Percentiles rank a stretch among this genome's conserved stretches.
Evolutionary conservation across 1,140 invertebrate species (phyloP).

Genomic region (Phymorhynchus buccinoides): DNA sequence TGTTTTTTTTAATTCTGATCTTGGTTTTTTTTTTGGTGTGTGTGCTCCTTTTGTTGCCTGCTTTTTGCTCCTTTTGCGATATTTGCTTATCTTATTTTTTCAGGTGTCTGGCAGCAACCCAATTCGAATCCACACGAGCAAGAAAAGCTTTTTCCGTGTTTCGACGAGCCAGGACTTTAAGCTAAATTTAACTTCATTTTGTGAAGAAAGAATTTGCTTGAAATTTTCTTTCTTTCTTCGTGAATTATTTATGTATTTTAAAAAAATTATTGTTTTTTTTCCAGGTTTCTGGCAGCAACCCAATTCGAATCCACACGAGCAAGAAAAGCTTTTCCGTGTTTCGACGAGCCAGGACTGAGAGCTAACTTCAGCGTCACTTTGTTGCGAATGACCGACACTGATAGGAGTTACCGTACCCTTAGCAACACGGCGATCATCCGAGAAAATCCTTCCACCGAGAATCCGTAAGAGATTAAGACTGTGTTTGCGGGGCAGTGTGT

Average conservation of each 20-base stretch:
- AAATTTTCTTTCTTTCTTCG: no score
- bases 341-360: constrained; percentile 93
- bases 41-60: not conserved
- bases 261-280: not conserved
- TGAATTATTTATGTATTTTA: no score
- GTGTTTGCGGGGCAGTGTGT: not conserved
- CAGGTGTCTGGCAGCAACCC: constrained; percentile 52
- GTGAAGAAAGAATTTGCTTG: no score
- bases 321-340: constrained; percentile 87
- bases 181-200: no score
- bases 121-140: constrained; percentile 55
- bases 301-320: constrained; percentile 56
- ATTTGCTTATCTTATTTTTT: not conserved
- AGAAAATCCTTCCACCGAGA: not conserved
- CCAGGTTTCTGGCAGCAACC: constrained; percentile 52
- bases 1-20: not conserved
- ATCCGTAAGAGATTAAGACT: not conserved
- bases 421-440: constrained; percentile 4
- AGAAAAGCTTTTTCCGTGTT: constrained; percentile 30
- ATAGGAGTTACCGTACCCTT: constrained; percentile 28
- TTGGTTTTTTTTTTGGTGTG: not conserved
- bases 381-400: not conserved
- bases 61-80: not conserved
- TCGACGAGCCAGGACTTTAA: no score
- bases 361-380: constrained; percentile 80